These are phyloP conservation scores for Gonocerus acuteangulatus DNA, from an alignment of 2,888 invertebrate genomes.

Conservation along the genomic window DNA sequence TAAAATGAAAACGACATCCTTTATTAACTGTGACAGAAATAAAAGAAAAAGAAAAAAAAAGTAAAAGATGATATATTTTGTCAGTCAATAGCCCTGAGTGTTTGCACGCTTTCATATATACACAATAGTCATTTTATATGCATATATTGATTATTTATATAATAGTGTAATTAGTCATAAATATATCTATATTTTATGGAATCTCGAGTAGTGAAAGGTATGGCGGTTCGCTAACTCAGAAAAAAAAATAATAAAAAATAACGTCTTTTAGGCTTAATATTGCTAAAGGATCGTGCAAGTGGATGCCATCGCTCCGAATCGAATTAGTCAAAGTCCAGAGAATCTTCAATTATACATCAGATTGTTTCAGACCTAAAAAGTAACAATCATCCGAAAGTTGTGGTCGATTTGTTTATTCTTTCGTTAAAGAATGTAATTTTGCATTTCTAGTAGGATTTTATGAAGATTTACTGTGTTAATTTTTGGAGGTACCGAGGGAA, in stretches of 20 bases:
- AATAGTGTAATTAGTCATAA: slow-evolving; percentile 17
- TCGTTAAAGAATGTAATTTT: too few relatives aligned
- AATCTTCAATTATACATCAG: neutral
- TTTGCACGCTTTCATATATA: slow-evolving; percentile 15
- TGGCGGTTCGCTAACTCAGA: slow-evolving; percentile 16
- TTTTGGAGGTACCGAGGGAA: too few relatives aligned
- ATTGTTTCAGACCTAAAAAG: too few relatives aligned
- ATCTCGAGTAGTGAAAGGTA: slow-evolving; percentile 1
- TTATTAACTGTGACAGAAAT: slow-evolving; percentile 4
- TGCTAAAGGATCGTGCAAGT: slow-evolving; percentile 5
- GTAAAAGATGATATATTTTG: slow-evolving; percentile 9
- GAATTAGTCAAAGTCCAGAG: neutral
- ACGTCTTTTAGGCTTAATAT: slow-evolving; percentile 1
- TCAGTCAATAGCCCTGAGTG: slow-evolving; percentile 23
- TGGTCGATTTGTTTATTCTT: too few relatives aligned
- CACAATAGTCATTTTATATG: neutral
- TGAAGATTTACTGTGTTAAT: too few relatives aligned
- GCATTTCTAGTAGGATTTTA: too few relatives aligned
- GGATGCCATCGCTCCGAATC: slow-evolving; percentile 1
- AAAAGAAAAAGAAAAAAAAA: neutral
- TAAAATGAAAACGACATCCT: slow-evolving; percentile 19
- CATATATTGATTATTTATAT: slow-evolving; percentile 4
- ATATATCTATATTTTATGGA: slow-evolving; percentile 20
- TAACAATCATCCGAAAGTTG: too few relatives aligned
- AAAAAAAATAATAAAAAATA: neutral